phyloP scores from a whole-genome alignment of 92 coral and sea anemone species.

The Palythoa grandiflora region DNA sequence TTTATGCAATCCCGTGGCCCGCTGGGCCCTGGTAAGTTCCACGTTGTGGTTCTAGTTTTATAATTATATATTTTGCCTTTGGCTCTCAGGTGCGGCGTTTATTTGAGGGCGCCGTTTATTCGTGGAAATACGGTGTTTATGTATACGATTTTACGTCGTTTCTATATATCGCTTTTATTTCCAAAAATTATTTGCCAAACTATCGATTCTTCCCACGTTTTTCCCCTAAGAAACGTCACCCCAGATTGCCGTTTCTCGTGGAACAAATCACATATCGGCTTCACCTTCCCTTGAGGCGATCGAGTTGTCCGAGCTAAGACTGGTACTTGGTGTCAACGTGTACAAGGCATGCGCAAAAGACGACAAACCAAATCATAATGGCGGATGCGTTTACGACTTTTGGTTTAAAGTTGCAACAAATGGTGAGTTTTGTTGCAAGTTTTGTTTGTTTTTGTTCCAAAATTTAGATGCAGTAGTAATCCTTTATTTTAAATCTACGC shows the following conservation, averaged over 20 bases:
- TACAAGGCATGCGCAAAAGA: slow-evolving; percentile 87
- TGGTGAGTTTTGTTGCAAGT: slow-evolving; percentile 6
- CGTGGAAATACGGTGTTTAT: too few relatives aligned
- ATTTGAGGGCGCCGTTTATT: too few relatives aligned
- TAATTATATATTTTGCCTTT: too few relatives aligned
- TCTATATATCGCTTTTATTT: not conserved
- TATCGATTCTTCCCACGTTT: too few relatives aligned
- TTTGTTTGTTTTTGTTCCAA: not conserved
- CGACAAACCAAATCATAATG: slow-evolving; percentile 50
- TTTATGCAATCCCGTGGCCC: too few relatives aligned
- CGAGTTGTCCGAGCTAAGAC: not conserved
- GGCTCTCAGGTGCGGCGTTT: too few relatives aligned
- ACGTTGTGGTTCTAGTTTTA: too few relatives aligned
- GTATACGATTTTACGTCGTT: not conserved
- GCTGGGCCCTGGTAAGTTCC: too few relatives aligned
- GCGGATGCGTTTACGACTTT: slow-evolving; percentile 52
- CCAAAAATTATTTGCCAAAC: too few relatives aligned
- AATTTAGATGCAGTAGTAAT: not conserved
- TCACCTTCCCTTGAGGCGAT: not conserved
- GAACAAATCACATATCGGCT: not conserved
- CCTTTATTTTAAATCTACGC: not conserved
- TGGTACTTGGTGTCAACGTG: slow-evolving; percentile 69
- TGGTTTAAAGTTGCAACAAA: not conserved
- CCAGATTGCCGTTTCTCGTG: too few relatives aligned
- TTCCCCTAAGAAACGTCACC: too few relatives aligned